Base-by-base conservation (phyloP, 2,888 invertebrate genomes). In the Drosophila seclusa region DNA sequence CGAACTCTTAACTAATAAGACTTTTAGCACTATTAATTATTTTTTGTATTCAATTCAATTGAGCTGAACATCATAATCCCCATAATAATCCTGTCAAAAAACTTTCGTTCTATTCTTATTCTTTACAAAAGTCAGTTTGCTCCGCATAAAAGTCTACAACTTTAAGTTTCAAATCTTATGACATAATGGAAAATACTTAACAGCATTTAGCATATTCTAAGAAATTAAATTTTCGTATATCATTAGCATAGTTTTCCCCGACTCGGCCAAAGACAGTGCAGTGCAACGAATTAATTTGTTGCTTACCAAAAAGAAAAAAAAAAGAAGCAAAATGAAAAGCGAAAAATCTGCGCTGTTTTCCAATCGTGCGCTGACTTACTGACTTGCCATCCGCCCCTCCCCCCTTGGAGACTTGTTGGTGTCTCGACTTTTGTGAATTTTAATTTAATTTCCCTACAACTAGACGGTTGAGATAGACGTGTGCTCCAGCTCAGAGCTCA, bases 371-470 rank as follows among this genome's bases (percentile, higher is more conserved):
- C 83, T 87, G 88, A 77, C 80, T 87, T 84, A 84, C 78, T 78
- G 80, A 80, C 84, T 87, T 65, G 53, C 62, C 57, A 48, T 21
- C 53, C 40, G 16, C 38, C 42, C 45, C 38, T 10, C 8, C 16
- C 53, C 36, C 8, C n/a, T 1, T 6, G 13, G 13, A 16, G 7
- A 24, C 16, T 7, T 24, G 45, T 70, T 58, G 68, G 65, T 64
- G 72, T 78, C 81, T 74, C 76, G 83, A 76, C 85, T 87, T 74
- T 81, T 82, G 81, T 84, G 85, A 87, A 87, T 87, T 87, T 87
- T 89, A 87, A 89, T 89, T 89, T 87, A 89, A 87, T 89, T 87
- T 87, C 83, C 81, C 83, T 87, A 82, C 78, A 87, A 87, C 83
- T 84, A 84, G 87, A 84, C 83, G 82, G 71, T 80, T 84, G 85